Evolutionary conservation across 2,797 vertebrate species (phyloP).

Genomic region (Microctenopoma lineatum): DNA sequence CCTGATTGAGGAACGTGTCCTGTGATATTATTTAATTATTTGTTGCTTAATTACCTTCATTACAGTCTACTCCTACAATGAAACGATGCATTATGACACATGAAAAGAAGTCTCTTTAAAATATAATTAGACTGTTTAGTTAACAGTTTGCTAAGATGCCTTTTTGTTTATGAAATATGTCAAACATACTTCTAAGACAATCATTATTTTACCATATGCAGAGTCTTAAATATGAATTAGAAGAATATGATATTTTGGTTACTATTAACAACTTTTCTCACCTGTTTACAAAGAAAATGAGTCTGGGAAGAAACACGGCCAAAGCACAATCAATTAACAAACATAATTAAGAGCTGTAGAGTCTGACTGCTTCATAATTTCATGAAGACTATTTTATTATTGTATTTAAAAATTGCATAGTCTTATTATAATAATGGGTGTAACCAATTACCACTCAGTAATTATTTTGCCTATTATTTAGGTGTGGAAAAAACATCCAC

Average conservation of each 20-base stretch:
- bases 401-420: neutral
- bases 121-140: constrained; percentile 13
- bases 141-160: neutral
- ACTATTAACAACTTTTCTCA: neutral
- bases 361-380: neutral
- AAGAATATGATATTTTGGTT: neutral
- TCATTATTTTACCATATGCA: neutral
- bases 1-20: constrained; percentile 3
- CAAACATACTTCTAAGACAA: neutral
- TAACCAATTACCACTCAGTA: neutral
- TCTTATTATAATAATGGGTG: neutral
- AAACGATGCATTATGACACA: constrained; percentile 3
- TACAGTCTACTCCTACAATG: constrained; percentile 8
- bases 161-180: constrained; percentile 2
- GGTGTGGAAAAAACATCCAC: neutral
- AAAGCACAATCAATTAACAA: neutral
- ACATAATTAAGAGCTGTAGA: neutral
- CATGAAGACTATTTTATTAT: neutral
- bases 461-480: neutral
- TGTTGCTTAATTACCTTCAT: constrained; percentile 13
- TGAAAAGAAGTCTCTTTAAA: constrained; percentile 5
- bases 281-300: neutral
- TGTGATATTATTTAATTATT: neutral
- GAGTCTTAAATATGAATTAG: neutral
- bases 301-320: neutral